Evolutionary conservation across 2,113 vertebrate species (phyloP).

Genomic region (Thinocorus orbignyianus): DNA sequence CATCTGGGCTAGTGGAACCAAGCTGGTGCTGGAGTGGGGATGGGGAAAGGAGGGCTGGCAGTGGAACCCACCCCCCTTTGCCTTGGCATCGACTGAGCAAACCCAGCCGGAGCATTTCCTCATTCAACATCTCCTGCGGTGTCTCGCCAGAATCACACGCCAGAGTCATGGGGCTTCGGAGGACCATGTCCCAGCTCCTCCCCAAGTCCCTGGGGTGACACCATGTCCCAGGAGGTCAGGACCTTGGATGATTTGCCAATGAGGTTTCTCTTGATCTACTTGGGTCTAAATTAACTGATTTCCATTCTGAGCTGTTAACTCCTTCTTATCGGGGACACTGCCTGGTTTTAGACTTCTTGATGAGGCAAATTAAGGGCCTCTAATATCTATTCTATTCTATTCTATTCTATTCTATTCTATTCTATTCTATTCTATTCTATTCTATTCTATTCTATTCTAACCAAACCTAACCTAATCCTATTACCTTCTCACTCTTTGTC

Average conservation of each 20-base stretch:
- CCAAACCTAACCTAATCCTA: too few relatives aligned
- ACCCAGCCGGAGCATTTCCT: background rate
- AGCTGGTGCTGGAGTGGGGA: background rate
- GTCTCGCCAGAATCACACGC: background rate
- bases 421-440: background rate
- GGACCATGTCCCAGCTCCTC: fast-evolving
- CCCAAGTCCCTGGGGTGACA: fast-evolving
- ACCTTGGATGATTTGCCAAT: background rate
- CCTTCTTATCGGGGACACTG: background rate
- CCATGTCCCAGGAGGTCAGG: background rate
- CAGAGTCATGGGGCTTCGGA: background rate
- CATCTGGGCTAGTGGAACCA: background rate
- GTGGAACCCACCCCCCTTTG: fast-evolving
- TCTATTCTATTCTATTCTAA: background rate
- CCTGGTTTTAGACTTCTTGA: fast-evolving
- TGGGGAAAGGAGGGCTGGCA: background rate
- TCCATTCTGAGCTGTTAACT: background rate
- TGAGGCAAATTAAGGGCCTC: background rate
- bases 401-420: background rate
- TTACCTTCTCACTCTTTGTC: background rate
- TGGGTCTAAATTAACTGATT: background rate
- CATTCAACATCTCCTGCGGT: fast-evolving
- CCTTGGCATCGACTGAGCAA: fast-evolving
- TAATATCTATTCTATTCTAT: background rate
- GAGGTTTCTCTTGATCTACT: background rate